These are phyloP conservation scores for Bradypodion pumilum DNA, from an alignment of 2,797 vertebrate species.

Conservation along the genomic window DNA sequence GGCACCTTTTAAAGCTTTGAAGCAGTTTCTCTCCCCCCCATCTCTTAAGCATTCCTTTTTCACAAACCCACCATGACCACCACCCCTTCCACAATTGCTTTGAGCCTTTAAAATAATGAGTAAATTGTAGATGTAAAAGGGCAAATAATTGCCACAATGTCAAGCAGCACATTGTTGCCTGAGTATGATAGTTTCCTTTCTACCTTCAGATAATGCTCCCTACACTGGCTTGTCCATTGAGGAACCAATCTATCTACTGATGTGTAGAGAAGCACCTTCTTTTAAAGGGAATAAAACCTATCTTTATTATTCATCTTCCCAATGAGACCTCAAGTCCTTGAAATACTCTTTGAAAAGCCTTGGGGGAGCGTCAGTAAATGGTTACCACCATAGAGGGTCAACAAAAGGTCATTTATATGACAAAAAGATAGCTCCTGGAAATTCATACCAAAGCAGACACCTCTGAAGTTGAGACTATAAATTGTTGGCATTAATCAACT, in stretches of 20 bases:
- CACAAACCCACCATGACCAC: not conserved
- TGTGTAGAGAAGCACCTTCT: too few species aligned
- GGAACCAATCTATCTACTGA: not conserved
- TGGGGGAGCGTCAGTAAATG: not conserved
- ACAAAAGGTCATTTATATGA: not conserved
- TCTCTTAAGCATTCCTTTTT: not conserved
- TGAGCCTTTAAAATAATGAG: not conserved
- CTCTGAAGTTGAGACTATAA: not conserved
- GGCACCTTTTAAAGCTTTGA: not conserved
- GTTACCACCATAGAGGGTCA: not conserved
- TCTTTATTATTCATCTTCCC: not conserved
- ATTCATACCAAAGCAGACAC: not conserved
- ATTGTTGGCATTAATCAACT: not conserved
- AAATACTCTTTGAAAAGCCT: not conserved
- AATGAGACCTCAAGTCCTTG: not conserved
- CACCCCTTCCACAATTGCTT: not conserved
- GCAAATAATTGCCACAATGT: not conserved
- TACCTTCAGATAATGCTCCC: not conserved
- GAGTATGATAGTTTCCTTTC: not conserved
- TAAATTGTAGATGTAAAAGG: not conserved
- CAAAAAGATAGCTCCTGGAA: not conserved
- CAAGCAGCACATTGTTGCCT: not conserved
- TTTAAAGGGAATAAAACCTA: not conserved
- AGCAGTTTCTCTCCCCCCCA: too few species aligned
- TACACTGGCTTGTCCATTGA: not conserved